Percentiles rank a stretch among this genome's conserved stretches.
These are phyloP conservation scores for Dendrophyllia cribrosa DNA, from an alignment of 64 coral and sea anemone species.

Conservation along the genomic window DNA sequence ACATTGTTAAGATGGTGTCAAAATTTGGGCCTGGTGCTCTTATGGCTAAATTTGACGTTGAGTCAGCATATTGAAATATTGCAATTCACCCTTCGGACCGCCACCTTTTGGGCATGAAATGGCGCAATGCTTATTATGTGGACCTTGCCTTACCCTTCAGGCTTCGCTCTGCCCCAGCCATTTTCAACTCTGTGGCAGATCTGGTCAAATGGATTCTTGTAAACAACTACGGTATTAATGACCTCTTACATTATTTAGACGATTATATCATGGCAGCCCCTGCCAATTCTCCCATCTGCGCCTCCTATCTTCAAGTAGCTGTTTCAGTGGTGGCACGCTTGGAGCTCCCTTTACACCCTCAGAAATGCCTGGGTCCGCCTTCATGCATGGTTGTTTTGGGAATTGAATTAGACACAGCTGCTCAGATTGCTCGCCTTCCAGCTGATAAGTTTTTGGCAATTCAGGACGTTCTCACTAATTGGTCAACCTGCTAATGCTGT, in stretches of 20 bases:
- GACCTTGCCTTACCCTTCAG: constrained; percentile 39
- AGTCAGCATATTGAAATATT: not conserved
- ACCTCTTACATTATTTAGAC: not conserved
- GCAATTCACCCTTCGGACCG: constrained; percentile 9
- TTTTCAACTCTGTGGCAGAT: constrained; percentile 50
- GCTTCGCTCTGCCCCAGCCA: not conserved
- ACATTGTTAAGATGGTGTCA: constrained; percentile 1
- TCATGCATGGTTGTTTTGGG: constrained; percentile 1
- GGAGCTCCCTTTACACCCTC: not conserved
- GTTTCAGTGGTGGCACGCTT: not conserved
- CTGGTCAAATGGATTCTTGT: not conserved
- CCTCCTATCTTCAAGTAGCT: not conserved
- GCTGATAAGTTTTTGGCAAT: not conserved
- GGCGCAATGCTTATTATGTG: constrained; percentile 15
- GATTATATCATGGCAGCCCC: not conserved
- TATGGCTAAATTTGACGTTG: constrained; percentile 39
- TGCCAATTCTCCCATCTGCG: not conserved
- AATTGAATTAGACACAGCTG: constrained; percentile 29
- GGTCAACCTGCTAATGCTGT: not conserved
- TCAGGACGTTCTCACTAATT: not conserved
- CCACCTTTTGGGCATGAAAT: constrained; percentile 16
- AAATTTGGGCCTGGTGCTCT: constrained; percentile 20
- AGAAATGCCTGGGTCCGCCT: constrained; percentile 39
- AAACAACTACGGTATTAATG: not conserved
- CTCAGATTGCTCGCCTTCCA: not conserved